Percentiles rank a stretch among this genome's conserved stretches.
Conservation (phyloP, 2,888 invertebrate species). For the Epistrophe grossulariae region DNA sequence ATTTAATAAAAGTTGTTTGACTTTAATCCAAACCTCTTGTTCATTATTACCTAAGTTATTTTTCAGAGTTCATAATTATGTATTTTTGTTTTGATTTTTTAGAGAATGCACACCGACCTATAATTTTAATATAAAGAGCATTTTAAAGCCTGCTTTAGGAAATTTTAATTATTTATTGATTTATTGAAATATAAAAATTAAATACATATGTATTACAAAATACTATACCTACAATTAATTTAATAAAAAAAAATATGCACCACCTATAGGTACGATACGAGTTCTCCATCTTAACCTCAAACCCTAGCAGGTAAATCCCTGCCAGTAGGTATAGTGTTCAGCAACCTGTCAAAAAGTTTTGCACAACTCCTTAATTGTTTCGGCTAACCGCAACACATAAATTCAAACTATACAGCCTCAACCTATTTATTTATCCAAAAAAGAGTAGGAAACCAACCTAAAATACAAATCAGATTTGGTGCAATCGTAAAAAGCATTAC, state of each 20-base stretch:
- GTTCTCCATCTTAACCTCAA: not conserved
- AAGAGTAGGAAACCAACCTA: conserved; percentile 69
- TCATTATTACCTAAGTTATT: too few relatives aligned
- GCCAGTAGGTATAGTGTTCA: conserved; percentile 66
- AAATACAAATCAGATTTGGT: conserved; percentile 76
- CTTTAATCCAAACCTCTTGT: too few relatives aligned
- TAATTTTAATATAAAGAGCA: too few relatives aligned
- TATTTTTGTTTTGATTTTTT: too few relatives aligned
- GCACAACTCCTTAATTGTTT: conserved; percentile 78
- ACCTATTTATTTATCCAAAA: conserved; percentile 38
- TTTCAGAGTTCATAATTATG: too few relatives aligned
- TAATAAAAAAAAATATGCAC: not conserved
- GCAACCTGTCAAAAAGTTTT: conserved; percentile 77
- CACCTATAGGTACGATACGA: conserved; percentile 16
- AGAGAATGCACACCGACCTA: too few relatives aligned
- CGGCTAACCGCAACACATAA: conserved; percentile 79
- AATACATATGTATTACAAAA: too few relatives aligned
- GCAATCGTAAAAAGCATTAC: conserved; percentile 76
- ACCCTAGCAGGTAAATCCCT: conserved; percentile 55
- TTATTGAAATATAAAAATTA: too few relatives aligned
- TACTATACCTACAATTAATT: not conserved
- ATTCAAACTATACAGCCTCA: conserved; percentile 73
- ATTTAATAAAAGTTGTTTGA: too few relatives aligned
- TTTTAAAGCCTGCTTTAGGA: too few relatives aligned
- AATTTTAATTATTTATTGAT: too few relatives aligned